Percentiles rank a stretch among this genome's conserved stretches.
Evolutionary conservation across 2,888 invertebrate genomes (phyloP).

Genomic region (Drosophila mercatorum): DNA sequence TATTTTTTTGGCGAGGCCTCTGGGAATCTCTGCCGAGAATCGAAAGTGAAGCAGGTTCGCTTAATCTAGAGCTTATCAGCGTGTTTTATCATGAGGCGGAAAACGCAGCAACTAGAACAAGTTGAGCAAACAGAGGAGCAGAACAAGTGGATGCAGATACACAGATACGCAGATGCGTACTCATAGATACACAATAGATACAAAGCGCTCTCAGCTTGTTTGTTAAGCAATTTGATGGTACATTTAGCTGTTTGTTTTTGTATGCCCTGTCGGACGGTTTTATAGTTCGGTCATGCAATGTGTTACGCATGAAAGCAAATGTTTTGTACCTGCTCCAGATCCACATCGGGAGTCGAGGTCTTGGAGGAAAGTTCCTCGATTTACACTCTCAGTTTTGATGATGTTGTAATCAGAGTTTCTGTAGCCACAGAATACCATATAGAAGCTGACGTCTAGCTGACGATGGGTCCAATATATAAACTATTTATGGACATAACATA

Average conservation of each 20-base stretch:
- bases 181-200: constrained; percentile 26
- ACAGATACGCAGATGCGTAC: constrained; percentile 31
- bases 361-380: too few species aligned
- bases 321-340: neutral
- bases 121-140: constrained; percentile 40
- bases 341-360: neutral
- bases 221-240: constrained; percentile 71
- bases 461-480: too few species aligned
- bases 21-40: constrained; percentile 37
- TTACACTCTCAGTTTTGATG: neutral
- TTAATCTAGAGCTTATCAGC: constrained; percentile 40
- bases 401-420: neutral
- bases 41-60: constrained; percentile 51
- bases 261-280: neutral
- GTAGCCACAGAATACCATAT: neutral
- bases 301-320: neutral
- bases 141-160: constrained; percentile 40
- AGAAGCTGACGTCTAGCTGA: too few species aligned
- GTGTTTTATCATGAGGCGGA: constrained; percentile 44
- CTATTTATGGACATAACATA: neutral
- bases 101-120: constrained; percentile 40
- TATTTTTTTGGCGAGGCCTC: constrained; percentile 29
- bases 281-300: neutral
- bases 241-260: constrained; percentile 20
- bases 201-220: constrained; percentile 39